Evolutionary conservation across 2,113 vertebrate genomes (phyloP).

Genomic region (Heterochromis multidens): DNA sequence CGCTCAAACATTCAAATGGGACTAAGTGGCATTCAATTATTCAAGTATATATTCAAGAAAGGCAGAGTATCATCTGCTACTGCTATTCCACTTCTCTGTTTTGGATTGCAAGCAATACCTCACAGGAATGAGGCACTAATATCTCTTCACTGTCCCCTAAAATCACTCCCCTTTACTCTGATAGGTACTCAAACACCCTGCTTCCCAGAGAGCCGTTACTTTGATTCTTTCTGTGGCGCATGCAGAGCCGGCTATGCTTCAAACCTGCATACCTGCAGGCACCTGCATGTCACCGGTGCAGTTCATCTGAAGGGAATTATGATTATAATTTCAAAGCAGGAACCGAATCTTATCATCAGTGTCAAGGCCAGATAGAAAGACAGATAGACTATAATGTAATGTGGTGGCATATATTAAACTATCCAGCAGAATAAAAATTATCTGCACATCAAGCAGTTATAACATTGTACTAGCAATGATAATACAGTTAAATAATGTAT

Average conservation of each 20-base stretch:
- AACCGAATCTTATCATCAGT: not conserved
- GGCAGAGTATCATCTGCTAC: constrained; percentile 39
- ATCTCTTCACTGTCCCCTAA: constrained; percentile 5
- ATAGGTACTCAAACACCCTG: constrained; percentile 31
- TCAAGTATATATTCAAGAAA: constrained; percentile 55
- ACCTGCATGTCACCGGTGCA: constrained; percentile 36
- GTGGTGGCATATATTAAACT: not conserved
- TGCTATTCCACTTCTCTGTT: not conserved
- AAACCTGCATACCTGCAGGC: constrained; percentile 40
- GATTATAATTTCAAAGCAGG: constrained; percentile 23
- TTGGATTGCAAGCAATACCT: constrained; percentile 5
- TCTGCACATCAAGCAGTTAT: not conserved
- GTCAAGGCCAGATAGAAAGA: not conserved
- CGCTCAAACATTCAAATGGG: constrained; percentile 58
- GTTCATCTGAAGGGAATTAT: constrained; percentile 5
- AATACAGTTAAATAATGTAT: constrained; percentile 4
- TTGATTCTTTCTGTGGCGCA: constrained; percentile 46
- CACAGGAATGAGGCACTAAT: not conserved
- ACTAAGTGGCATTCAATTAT: constrained; percentile 72
- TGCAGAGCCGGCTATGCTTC: constrained; percentile 19
- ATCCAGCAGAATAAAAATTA: not conserved
- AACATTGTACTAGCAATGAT: not conserved
- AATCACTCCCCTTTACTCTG: constrained; percentile 22
- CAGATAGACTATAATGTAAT: not conserved
- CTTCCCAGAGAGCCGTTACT: constrained; percentile 36